Percentiles rank a stretch among this genome's conserved stretches.
These are phyloP conservation scores for Blastomussa wellsi DNA, from an alignment of 92 coral and sea anemone species.

Conservation along the genomic window DNA sequence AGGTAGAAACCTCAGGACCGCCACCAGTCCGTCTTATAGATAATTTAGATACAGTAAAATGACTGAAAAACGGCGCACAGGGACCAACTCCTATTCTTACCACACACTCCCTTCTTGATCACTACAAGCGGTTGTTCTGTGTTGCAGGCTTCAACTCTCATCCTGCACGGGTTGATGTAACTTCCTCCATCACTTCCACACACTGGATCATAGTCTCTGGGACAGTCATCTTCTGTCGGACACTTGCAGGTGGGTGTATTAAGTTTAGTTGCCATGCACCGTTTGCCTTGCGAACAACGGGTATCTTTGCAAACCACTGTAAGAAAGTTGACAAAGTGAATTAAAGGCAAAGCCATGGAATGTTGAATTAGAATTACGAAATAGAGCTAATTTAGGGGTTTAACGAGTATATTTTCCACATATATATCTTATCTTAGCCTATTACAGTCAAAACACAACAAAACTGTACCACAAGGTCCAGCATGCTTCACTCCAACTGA, in stretches of 20 bases:
- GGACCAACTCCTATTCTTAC: constrained; percentile 55
- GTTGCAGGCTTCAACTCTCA: constrained; percentile 77
- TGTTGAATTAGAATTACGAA: not conserved
- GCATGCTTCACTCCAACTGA: constrained; percentile 68
- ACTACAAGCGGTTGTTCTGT: constrained; percentile 46
- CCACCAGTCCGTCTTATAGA: too few species aligned
- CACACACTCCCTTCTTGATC: constrained; percentile 76
- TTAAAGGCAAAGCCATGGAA: not conserved
- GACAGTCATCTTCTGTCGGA: constrained; percentile 73
- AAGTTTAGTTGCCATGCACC: constrained; percentile 57
- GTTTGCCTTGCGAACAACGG: constrained; percentile 64
- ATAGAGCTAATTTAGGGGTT: not conserved
- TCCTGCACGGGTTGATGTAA: constrained; percentile 70
- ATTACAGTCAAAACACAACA: not conserved
- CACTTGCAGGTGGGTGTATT: constrained; percentile 73
- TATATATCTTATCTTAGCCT: not conserved
- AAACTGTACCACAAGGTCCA: constrained; percentile 85
- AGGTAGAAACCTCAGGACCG: too few species aligned
- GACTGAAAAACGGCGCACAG: not conserved
- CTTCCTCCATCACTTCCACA: constrained; percentile 72
- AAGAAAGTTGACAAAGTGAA: not conserved
- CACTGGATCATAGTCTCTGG: constrained; percentile 75
- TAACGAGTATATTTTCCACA: too few species aligned
- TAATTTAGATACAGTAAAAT: not conserved
- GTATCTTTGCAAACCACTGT: constrained; percentile 57